phyloP scores from a whole-genome alignment of 2,888 invertebrate species.

The Strigamia transsilvanica region DNA sequence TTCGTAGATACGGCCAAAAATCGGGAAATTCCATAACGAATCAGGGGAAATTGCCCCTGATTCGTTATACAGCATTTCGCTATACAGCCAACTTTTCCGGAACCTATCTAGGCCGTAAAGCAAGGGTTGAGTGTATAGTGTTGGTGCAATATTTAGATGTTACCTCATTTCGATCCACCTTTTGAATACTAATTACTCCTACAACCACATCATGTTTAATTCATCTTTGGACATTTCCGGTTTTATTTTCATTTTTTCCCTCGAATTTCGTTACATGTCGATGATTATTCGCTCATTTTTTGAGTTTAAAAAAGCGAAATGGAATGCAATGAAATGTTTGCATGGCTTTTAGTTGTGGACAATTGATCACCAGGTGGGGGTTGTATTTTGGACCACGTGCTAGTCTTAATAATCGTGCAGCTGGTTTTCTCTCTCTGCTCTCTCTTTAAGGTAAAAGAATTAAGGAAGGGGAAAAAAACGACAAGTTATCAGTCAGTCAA shows the following conservation, averaged over 20 bases:
- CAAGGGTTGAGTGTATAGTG: too few species aligned
- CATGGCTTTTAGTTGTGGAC: conserved; percentile 20
- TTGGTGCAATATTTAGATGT: too few species aligned
- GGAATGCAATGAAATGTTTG: not conserved
- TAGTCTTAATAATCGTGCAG: conserved; percentile 25
- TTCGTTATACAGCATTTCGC: too few species aligned
- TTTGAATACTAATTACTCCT: too few species aligned
- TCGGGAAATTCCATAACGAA: too few species aligned
- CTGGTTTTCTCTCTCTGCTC: too few species aligned
- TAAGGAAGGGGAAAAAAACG: not conserved
- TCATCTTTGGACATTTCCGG: not conserved
- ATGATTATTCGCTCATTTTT: not conserved
- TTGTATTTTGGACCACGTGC: conserved; percentile 4
- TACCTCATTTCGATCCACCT: too few species aligned
- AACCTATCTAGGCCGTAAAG: too few species aligned
- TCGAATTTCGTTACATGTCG: not conserved
- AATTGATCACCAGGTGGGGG: conserved; percentile 28
- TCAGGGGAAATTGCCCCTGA: too few species aligned
- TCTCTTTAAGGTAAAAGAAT: not conserved
- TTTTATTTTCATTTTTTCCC: not conserved
- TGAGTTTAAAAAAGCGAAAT: not conserved
- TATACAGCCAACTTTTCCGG: too few species aligned
- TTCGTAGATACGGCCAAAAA: too few species aligned
- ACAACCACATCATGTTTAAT: too few species aligned
- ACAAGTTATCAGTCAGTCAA: conserved; percentile 38